Conservation (phyloP, 2,113 vertebrate genomes). For the Carassius auratus region DNA sequence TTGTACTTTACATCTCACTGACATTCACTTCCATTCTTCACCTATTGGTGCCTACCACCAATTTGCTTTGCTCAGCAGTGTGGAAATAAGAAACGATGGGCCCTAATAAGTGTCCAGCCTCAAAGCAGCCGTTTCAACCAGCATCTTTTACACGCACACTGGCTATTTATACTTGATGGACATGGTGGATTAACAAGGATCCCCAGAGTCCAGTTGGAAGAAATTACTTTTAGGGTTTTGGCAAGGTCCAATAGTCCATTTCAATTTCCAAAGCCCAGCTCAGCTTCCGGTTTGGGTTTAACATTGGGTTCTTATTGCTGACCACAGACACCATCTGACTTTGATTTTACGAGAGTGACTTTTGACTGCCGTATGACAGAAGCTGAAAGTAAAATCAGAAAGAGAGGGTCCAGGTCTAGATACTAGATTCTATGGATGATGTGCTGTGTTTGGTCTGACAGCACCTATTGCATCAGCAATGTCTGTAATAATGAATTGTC, state of each 20-base stretch:
- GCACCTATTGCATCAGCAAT: too few species aligned
- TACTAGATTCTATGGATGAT: conserved; percentile 18
- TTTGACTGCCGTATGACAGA: conserved; percentile 38
- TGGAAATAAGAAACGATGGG: conserved; percentile 71
- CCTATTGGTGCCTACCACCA: conserved; percentile 62
- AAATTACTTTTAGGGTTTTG: conserved; percentile 69
- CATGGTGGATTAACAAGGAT: conserved; percentile 37
- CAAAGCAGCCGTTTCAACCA: conserved; percentile 54
- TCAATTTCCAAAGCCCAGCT: conserved; percentile 31
- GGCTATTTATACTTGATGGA: too few species aligned
- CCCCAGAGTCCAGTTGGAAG: too few species aligned
- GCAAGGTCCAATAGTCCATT: conserved; percentile 65
- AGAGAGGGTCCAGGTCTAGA: not conserved
- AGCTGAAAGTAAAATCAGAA: conserved; percentile 16
- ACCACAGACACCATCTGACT: conserved; percentile 32
- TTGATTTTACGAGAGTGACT: conserved; percentile 54
- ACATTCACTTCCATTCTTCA: conserved; percentile 41
- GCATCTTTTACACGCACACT: too few species aligned
- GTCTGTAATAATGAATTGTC: not conserved
- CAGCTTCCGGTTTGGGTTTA: conserved; percentile 63
- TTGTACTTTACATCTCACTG: not conserved
- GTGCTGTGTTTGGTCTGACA: not conserved
- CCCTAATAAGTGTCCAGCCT: conserved; percentile 39
- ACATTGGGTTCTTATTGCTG: conserved; percentile 42
- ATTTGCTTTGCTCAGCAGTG: conserved; percentile 67